phyloP scores from a whole-genome alignment of 1,140 invertebrate species.

The Drosophila obscura region DNA sequence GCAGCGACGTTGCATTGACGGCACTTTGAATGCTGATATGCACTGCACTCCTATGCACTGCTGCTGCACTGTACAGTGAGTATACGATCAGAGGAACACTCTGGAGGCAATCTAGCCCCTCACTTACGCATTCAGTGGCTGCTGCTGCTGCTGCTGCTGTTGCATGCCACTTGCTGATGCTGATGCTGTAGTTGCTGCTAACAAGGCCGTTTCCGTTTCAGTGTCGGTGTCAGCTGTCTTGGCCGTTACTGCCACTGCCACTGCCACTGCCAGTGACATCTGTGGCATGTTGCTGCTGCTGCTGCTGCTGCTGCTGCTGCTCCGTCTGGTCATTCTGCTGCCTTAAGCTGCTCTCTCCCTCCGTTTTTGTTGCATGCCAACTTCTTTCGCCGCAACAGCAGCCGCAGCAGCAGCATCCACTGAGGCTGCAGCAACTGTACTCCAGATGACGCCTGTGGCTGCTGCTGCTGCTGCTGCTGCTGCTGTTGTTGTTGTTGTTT shows the following conservation, averaged over 20 bases:
- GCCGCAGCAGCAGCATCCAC: background rate
- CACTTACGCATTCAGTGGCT: slow-evolving; percentile 15
- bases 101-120: background rate
- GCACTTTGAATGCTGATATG: too few relatives aligned
- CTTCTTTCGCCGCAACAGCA: slow-evolving; percentile 7
- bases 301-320: slow-evolving; percentile 14
- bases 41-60: too few relatives aligned
- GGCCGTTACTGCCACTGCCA: slow-evolving; percentile 3
- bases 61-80: too few relatives aligned
- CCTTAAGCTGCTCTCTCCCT: background rate
- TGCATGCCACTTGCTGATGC: background rate
- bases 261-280: slow-evolving; percentile 4
- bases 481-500: slow-evolving; percentile 6
- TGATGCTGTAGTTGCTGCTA: background rate
- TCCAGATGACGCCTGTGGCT: background rate
- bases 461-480: slow-evolving; percentile 3
- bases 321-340: background rate
- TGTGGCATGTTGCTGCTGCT: slow-evolving; percentile 16
- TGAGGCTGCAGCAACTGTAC: slow-evolving; percentile 9
- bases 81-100: too few relatives aligned
- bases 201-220: slow-evolving; percentile 7
- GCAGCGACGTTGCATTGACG: too few relatives aligned
- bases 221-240: slow-evolving; percentile 29
- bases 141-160: slow-evolving; percentile 6
- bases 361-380: slow-evolving; percentile 12